Evolutionary conservation across 2,888 invertebrate species (phyloP).

Genomic region (Frankliniella intonsa): DNA sequence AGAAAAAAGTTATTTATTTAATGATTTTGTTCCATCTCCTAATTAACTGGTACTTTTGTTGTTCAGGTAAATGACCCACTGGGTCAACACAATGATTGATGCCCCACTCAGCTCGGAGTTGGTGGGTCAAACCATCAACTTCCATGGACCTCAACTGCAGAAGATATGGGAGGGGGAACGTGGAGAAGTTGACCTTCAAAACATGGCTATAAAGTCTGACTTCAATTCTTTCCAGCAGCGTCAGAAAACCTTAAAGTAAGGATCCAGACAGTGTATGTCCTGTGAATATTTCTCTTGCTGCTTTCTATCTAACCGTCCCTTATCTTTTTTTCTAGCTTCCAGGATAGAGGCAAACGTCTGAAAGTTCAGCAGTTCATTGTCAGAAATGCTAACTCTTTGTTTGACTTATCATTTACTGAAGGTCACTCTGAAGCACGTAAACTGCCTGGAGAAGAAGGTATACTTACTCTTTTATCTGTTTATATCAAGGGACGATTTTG

Average conservation of each 20-base stretch:
- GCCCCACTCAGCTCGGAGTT: constrained; percentile 50
- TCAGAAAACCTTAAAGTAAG: constrained; percentile 67
- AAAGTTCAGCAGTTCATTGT: constrained; percentile 84
- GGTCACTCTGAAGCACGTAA: constrained; percentile 52
- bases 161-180: constrained; percentile 84
- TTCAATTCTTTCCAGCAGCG: constrained; percentile 72
- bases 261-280: constrained; percentile 11
- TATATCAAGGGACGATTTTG: neutral
- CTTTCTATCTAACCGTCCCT: neutral
- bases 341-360: constrained; percentile 74
- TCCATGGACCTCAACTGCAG: constrained; percentile 81
- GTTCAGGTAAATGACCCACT: constrained; percentile 16
- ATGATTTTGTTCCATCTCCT: neutral
- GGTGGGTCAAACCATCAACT: constrained; percentile 70
- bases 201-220: constrained; percentile 60
- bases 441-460: constrained; percentile 57
- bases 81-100: constrained; percentile 34
- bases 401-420: constrained; percentile 51
- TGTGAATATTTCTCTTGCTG: neutral
- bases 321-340: constrained; percentile 52
- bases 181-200: constrained; percentile 67
- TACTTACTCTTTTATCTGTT: constrained; percentile 35
- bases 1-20: neutral
- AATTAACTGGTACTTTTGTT: neutral
- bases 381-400: constrained; percentile 75